Conservation (phyloP, 2,888 invertebrate species). For the Dasysyrphus tricinctus region DNA sequence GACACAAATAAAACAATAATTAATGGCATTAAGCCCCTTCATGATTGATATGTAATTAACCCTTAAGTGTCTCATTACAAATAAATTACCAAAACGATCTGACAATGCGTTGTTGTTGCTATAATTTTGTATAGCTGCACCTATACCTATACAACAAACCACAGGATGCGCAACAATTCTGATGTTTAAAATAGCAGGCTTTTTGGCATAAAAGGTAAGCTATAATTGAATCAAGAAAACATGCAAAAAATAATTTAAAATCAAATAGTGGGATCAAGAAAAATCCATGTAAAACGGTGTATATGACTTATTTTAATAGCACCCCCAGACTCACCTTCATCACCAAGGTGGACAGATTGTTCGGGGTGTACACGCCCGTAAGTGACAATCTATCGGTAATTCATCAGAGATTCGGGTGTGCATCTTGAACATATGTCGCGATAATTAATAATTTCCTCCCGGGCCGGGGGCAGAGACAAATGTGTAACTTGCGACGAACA, state of each 20-base stretch:
- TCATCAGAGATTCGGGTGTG: constrained; percentile 67
- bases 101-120: constrained; percentile 57
- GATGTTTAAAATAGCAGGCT: constrained; percentile 27
- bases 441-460: constrained; percentile 76
- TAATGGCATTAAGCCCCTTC: constrained; percentile 73
- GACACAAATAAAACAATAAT: constrained; percentile 74
- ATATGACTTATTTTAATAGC: constrained; percentile 27
- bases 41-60: constrained; percentile 77
- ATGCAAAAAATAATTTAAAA: constrained; percentile 56
- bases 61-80: constrained; percentile 76
- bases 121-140: background rate
- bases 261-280: constrained; percentile 57
- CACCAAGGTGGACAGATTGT: constrained; percentile 54
- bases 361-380: constrained; percentile 57
- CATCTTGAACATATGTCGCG: constrained; percentile 73
- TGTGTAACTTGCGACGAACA: constrained; percentile 67
- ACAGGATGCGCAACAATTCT: constrained; percentile 71
- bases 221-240: constrained; percentile 21
- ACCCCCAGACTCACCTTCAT: constrained; percentile 35
- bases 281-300: constrained; percentile 66
- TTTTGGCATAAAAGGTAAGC: constrained; percentile 26
- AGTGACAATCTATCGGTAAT: constrained; percentile 76
- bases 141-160: background rate
- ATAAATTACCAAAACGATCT: constrained; percentile 73
- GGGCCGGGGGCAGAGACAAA: constrained; percentile 64